Conservation (phyloP, 2,888 invertebrate genomes). For the Eupithecia exiguata region DNA sequence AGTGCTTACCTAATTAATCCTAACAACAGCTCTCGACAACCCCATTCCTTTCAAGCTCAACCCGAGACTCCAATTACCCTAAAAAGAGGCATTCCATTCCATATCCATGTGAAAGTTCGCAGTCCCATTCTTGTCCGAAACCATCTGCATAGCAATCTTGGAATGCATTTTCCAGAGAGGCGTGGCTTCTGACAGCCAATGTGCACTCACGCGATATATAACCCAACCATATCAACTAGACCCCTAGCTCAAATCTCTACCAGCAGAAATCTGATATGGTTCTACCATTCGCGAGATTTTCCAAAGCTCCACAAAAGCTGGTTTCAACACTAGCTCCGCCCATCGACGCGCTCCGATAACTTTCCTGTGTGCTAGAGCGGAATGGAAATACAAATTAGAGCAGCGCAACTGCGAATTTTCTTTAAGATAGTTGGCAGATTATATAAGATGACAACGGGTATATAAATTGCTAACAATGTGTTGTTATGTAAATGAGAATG, state of each 20-base stretch:
- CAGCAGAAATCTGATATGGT: slow-evolving; percentile 49
- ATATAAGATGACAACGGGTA: slow-evolving; percentile 63
- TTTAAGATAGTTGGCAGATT: slow-evolving; percentile 80
- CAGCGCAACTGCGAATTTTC: slow-evolving; percentile 67
- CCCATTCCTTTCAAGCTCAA: slow-evolving; percentile 41
- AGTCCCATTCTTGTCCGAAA: slow-evolving; percentile 64
- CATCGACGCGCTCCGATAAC: slow-evolving; percentile 73
- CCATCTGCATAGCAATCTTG: slow-evolving; percentile 81
- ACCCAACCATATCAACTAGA: slow-evolving; percentile 61
- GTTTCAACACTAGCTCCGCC: slow-evolving; percentile 68
- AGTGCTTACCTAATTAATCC: slow-evolving; percentile 30
- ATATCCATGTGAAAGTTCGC: slow-evolving; percentile 60
- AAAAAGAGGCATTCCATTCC: slow-evolving; percentile 59
- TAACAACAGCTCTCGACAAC: slow-evolving; percentile 24
- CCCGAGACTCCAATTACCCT: slow-evolving; percentile 58
- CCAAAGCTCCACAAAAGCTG: slow-evolving; percentile 62
- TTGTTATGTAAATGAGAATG: slow-evolving; percentile 68
- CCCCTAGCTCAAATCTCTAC: slow-evolving; percentile 53
- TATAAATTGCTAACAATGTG: slow-evolving; percentile 13
- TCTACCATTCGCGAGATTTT: slow-evolving; percentile 61
- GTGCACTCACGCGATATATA: slow-evolving; percentile 83
- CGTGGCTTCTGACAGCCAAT: slow-evolving; percentile 81
- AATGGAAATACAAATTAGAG: slow-evolving; percentile 69
- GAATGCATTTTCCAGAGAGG: slow-evolving; percentile 81
- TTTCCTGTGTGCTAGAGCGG: slow-evolving; percentile 66